Conservation (phyloP, 2,888 invertebrate species). For the Neoascia interrupta region DNA sequence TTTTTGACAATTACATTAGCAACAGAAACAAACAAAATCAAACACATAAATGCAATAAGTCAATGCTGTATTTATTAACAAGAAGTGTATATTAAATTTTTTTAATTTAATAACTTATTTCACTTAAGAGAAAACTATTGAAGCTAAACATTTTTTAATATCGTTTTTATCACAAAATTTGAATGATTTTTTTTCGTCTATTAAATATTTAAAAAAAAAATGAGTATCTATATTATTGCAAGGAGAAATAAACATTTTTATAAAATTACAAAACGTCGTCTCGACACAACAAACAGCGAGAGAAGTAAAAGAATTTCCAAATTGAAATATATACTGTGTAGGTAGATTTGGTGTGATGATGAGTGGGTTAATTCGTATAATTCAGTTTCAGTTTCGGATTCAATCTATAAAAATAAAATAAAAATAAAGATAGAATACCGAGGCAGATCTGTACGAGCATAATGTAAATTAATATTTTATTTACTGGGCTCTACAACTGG, state of each 20-base stretch:
- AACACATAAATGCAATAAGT: neutral
- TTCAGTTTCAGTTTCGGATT: conserved; percentile 54
- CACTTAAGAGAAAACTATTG: too few relatives aligned
- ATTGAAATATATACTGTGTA: conserved; percentile 34
- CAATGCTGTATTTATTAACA: neutral
- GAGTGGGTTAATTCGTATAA: conserved; percentile 54
- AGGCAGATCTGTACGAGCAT: too few relatives aligned
- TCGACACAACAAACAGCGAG: conserved; percentile 30
- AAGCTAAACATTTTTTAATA: too few relatives aligned
- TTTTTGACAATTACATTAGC: neutral
- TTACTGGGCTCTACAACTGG: too few relatives aligned
- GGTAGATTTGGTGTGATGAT: conserved; percentile 45
- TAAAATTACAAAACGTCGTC: conserved; percentile 42
- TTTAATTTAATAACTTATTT: too few relatives aligned
- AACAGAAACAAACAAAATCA: neutral
- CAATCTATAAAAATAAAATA: conserved; percentile 61
- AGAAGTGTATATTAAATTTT: too few relatives aligned
- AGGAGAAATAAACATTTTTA: too few relatives aligned
- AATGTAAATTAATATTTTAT: too few relatives aligned
- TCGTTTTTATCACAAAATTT: conserved; percentile 20
- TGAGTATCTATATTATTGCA: too few relatives aligned
- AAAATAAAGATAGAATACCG: conserved; percentile 24
- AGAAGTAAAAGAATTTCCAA: conserved; percentile 45
- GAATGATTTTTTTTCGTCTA: neutral
- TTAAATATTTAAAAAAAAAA: neutral